Conservation (phyloP, 2,113 vertebrate species). For the Clarias macrocephalus region DNA sequence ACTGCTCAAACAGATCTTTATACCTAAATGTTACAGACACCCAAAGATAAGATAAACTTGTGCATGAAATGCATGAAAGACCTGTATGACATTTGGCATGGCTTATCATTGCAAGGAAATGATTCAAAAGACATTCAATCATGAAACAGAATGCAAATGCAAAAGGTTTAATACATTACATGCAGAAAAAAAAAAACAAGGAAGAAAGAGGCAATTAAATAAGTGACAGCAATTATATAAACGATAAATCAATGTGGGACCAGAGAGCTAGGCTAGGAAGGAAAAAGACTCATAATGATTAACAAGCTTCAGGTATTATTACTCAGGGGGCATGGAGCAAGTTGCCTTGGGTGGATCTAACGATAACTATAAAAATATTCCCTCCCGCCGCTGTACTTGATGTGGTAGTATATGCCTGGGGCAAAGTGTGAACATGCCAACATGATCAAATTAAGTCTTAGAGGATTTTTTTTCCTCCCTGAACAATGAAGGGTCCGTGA, state of each 20-base stretch:
- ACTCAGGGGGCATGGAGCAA: neutral
- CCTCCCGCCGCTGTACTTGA: neutral
- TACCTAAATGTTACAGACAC: constrained; percentile 3
- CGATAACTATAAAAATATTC: neutral
- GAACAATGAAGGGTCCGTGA: neutral
- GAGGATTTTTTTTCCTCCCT: neutral
- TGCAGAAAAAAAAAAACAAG: neutral
- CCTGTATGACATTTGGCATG: neutral
- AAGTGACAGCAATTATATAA: neutral
- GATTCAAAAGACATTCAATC: neutral
- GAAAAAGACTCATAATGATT: neutral
- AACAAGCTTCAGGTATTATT: neutral
- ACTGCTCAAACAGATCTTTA: neutral
- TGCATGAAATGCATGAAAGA: neutral
- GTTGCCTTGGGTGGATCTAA: neutral
- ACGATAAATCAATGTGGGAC: neutral
- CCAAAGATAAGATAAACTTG: constrained; percentile 6
- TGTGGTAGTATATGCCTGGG: neutral
- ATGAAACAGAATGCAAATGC: neutral
- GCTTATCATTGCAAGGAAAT: neutral
- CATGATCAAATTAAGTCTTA: neutral
- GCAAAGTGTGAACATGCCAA: neutral
- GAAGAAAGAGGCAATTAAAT: neutral
- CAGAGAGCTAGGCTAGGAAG: neutral
- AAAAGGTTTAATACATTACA: neutral